These are phyloP conservation scores for Sitodiplosis mosellana DNA, from an alignment of 1,140 invertebrate genomes.

Conservation along the genomic window DNA sequence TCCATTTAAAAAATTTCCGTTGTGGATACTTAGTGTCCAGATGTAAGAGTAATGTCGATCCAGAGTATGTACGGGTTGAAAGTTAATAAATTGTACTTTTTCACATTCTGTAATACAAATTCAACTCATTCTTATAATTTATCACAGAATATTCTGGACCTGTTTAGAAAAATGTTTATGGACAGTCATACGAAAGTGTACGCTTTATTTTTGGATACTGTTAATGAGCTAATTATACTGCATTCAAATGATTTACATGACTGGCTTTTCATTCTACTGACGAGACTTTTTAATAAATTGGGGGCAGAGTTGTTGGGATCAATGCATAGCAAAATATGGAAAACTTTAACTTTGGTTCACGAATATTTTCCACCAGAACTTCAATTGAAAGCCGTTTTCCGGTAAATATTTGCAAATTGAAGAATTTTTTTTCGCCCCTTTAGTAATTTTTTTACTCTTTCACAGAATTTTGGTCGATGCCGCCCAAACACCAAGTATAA, in stretches of 20 bases:
- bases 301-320: conserved; percentile 79
- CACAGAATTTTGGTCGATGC: conserved; percentile 74
- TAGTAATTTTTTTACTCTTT: conserved; percentile 6
- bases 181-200: conserved; percentile 95
- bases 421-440: conserved; percentile 5
- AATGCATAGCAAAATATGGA: conserved; percentile 73
- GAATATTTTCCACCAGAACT: conserved; percentile 42
- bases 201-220: conserved; percentile 77
- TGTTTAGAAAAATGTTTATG: conserved; percentile 92
- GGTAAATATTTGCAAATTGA: conserved; percentile 15
- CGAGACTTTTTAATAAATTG: conserved; percentile 64
- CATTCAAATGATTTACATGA: conserved; percentile 73
- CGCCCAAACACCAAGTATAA: conserved; percentile 75
- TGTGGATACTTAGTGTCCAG: no score
- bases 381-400: conserved; percentile 39
- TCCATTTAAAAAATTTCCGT: no score
- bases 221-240: conserved; percentile 72
- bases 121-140: no score
- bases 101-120: no score
- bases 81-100: no score
- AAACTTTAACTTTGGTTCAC: conserved; percentile 69
- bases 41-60: no score
- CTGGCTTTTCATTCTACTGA: conserved; percentile 76
- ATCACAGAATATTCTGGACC: conserved; percentile 34
- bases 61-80: no score